Percentiles rank a stretch among this genome's conserved stretches.
These are phyloP conservation scores for Tinea trinotella DNA, from an alignment of 2,888 invertebrate genomes.

Conservation along the genomic window DNA sequence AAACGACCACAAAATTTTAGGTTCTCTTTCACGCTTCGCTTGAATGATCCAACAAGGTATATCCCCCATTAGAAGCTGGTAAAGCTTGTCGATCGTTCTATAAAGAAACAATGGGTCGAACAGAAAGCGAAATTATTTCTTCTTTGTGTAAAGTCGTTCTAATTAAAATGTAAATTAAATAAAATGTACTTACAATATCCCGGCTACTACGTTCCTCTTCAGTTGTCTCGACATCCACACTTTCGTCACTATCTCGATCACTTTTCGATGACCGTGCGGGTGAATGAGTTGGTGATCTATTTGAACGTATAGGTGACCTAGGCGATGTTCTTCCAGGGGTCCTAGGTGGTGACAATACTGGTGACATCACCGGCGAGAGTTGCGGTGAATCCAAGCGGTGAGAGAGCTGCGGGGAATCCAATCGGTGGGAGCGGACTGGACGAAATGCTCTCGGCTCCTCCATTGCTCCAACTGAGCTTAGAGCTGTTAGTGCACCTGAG, in stretches of 20 bases:
- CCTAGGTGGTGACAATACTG: conserved; percentile 23
- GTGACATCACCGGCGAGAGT: conserved; percentile 48
- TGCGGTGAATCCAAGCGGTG: conserved; percentile 53
- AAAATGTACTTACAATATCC: conserved; percentile 26
- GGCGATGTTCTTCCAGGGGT: conserved; percentile 30
- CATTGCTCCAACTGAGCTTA: conserved; percentile 52
- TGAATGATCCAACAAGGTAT: too few relatives aligned
- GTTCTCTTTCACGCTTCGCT: too few relatives aligned
- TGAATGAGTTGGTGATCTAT: conserved; percentile 38
- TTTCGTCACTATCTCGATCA: conserved; percentile 83
- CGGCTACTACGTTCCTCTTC: conserved; percentile 76
- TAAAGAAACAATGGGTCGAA: too few relatives aligned
- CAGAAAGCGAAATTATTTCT: too few relatives aligned
- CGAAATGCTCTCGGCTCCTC: conserved; percentile 63
- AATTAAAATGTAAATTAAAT: too few relatives aligned
- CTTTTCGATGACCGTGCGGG: conserved; percentile 52
- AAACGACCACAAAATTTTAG: too few relatives aligned
- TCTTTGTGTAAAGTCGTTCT: too few relatives aligned
- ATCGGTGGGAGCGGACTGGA: conserved; percentile 49
- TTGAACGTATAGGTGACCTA: conserved; percentile 41
- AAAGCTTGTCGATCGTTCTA: too few relatives aligned
- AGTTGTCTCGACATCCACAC: conserved; percentile 90
- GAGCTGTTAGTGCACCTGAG: conserved; percentile 50
- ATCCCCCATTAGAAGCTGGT: too few relatives aligned
- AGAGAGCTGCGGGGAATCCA: conserved; percentile 50